A percentile compares a stretch with the other conserved stretches of the same genome.
Conservation (phyloP, 2,888 invertebrate genomes). For the Synanthedon tipuliformis region DNA sequence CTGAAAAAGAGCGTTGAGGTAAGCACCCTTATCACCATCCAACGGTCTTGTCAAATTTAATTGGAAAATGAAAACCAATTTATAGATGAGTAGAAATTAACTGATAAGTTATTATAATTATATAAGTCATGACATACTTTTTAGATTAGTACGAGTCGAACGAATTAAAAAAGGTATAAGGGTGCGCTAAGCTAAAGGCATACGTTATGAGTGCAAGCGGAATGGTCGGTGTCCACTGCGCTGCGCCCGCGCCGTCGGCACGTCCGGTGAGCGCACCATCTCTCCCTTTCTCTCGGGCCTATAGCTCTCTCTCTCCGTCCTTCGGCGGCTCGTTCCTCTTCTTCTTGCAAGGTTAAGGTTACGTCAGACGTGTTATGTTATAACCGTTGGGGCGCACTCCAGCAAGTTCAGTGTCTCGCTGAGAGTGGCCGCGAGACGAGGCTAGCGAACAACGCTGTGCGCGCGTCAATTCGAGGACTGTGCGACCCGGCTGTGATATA, state of each 20-base stretch:
- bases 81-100: too few species aligned
- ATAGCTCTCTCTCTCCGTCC: slow-evolving; percentile 68
- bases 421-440: slow-evolving; percentile 66
- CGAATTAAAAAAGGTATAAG: neutral
- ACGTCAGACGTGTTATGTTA: slow-evolving; percentile 72
- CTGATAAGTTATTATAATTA: too few species aligned
- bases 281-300: slow-evolving; percentile 64
- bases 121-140: too few species aligned
- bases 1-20: too few species aligned
- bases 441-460: slow-evolving; percentile 44
- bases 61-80: too few species aligned
- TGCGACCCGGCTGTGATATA: slow-evolving; percentile 58
- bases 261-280: slow-evolving; percentile 30
- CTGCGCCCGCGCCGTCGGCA: slow-evolving; percentile 9
- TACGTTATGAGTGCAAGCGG: neutral
- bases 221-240: slow-evolving; percentile 8
- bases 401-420: slow-evolving; percentile 70
- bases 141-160: neutral
- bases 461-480: slow-evolving; percentile 53
- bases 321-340: slow-evolving; percentile 67
- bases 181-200: neutral
- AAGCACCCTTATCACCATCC: too few species aligned
- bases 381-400: slow-evolving; percentile 68
- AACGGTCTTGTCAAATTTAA: too few species aligned
- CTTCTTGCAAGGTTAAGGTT: slow-evolving; percentile 72